Percentiles rank a stretch among this genome's conserved stretches.
phyloP scores from a whole-genome alignment of 2,888 invertebrate species.

The Apamea sordens region DNA sequence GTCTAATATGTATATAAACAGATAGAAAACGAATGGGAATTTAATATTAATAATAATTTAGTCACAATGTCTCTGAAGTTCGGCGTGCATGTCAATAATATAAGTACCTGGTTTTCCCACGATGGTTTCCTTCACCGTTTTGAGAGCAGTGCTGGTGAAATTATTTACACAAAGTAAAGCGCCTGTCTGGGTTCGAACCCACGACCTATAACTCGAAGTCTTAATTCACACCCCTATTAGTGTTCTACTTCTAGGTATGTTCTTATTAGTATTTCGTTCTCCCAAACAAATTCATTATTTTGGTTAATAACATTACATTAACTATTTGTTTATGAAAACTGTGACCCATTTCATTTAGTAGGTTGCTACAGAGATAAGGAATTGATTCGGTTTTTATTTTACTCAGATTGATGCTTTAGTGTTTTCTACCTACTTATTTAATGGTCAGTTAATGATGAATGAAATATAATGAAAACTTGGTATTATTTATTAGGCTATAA shows the following conservation, averaged over 20 bases:
- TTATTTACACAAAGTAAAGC: background rate
- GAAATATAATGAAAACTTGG: background rate
- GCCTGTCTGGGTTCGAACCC: background rate
- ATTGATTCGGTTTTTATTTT: background rate
- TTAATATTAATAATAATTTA: too few species aligned
- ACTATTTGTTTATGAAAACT: conserved; percentile 14
- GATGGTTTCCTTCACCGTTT: background rate
- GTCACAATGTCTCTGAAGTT: too few species aligned
- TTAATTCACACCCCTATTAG: too few species aligned
- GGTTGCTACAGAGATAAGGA: conserved; percentile 6
- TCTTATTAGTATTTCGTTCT: background rate
- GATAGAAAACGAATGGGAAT: too few species aligned
- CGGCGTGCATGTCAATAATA: too few species aligned
- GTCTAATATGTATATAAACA: too few species aligned
- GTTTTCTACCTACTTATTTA: background rate
- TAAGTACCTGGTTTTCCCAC: background rate
- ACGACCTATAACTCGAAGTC: too few species aligned
- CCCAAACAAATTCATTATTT: background rate
- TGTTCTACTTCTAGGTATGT: too few species aligned
- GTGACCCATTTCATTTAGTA: conserved; percentile 17
- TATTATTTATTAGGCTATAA: background rate
- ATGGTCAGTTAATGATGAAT: background rate
- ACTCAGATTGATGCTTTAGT: background rate
- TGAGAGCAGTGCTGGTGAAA: background rate
- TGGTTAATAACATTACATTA: background rate